phyloP scores from a whole-genome alignment of 1,140 invertebrate genomes.

The Heliconius congener region DNA sequence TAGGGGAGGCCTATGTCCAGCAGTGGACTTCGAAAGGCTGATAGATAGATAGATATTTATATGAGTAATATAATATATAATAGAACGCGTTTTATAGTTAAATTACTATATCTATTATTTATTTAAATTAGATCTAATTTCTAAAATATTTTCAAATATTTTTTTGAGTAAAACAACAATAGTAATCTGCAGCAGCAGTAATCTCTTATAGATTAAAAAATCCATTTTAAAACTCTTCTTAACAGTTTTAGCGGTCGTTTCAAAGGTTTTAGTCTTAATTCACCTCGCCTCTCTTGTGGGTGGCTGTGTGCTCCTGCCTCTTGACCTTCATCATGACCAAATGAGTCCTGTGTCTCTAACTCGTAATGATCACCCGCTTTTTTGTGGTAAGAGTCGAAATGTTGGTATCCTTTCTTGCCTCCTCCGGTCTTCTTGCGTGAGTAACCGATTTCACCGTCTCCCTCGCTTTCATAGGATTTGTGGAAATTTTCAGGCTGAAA shows the following conservation, averaged over 20 bases:
- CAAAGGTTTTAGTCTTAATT: slow-evolving; percentile 44
- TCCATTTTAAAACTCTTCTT: slow-evolving; percentile 49
- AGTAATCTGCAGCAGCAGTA: not conserved
- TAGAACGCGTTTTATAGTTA: too few relatives aligned
- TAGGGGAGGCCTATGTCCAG: too few relatives aligned
- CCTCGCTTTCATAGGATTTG: slow-evolving; percentile 75
- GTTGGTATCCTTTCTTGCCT: slow-evolving; percentile 86
- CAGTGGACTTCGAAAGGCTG: too few relatives aligned
- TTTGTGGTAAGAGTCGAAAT: slow-evolving; percentile 87
- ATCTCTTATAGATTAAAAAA: slow-evolving; percentile 32
- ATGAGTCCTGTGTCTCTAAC: slow-evolving; percentile 85
- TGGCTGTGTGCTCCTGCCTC: slow-evolving; percentile 67
- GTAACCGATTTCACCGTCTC: slow-evolving; percentile 85
- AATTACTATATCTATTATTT: too few relatives aligned
- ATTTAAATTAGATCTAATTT: too few relatives aligned
- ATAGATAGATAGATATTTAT: too few relatives aligned
- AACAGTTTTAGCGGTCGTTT: slow-evolving; percentile 51
- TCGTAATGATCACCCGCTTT: slow-evolving; percentile 87
- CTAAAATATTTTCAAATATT: too few relatives aligned
- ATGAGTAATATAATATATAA: too few relatives aligned
- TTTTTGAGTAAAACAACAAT: too few relatives aligned
- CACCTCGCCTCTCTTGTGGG: slow-evolving; percentile 67
- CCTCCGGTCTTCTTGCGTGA: slow-evolving; percentile 83
- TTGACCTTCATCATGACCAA: slow-evolving; percentile 76
- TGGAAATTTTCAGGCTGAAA: slow-evolving; percentile 68